Percentiles rank a stretch among this genome's conserved stretches.
These are phyloP conservation scores for Dendrocopos noguchii DNA, from an alignment of 2,113 vertebrate species.

Conservation along the genomic window DNA sequence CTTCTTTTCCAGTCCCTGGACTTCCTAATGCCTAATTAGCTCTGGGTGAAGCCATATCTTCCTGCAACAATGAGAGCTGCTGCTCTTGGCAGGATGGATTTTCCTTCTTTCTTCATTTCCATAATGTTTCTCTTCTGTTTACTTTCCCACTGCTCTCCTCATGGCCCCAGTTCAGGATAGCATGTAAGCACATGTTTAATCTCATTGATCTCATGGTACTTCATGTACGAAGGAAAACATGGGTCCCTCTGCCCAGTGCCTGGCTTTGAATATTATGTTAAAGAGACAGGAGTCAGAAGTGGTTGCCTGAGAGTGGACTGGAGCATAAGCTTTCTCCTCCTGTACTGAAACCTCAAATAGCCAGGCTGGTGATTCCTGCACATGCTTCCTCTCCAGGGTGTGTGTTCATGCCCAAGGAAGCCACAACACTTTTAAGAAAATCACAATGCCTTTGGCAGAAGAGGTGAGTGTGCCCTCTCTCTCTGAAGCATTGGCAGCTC, in stretches of 20 bases:
- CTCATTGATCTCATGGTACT: slow-evolving; percentile 47
- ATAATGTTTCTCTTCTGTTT: slow-evolving; percentile 58
- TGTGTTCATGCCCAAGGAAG: background rate
- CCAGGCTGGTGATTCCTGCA: background rate
- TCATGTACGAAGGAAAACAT: background rate
- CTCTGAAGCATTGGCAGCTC: background rate
- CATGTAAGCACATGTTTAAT: slow-evolving; percentile 61
- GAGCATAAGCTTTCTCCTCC: background rate
- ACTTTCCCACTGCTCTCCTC: slow-evolving; percentile 52
- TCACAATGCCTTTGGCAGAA: background rate
- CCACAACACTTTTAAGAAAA: background rate
- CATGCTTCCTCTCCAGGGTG: background rate
- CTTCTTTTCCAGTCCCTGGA: background rate
- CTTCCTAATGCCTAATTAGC: background rate
- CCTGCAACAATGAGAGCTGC: background rate
- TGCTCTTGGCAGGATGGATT: slow-evolving; percentile 22
- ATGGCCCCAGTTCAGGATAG: slow-evolving; percentile 55
- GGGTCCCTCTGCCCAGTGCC: background rate
- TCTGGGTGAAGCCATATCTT: background rate
- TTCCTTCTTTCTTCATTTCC: slow-evolving; percentile 56
- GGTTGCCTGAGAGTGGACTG: background rate
- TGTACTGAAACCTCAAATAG: background rate
- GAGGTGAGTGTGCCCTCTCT: background rate
- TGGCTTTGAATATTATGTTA: background rate
- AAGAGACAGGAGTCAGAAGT: background rate